Base-by-base conservation (phyloP, 2,113 vertebrate genomes). In the Jaculus jaculus region DNA sequence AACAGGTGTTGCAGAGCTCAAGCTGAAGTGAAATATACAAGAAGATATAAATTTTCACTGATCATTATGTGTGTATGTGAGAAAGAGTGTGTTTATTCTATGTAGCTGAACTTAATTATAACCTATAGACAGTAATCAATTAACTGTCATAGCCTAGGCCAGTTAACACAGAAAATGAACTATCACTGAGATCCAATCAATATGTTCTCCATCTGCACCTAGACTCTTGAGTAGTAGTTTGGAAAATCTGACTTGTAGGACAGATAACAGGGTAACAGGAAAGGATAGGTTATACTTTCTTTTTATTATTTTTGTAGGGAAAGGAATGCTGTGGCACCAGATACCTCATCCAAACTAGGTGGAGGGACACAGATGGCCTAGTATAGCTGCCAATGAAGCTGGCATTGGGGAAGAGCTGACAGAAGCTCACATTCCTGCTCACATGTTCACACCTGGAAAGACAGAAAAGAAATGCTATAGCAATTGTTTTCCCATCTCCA, bases 381-480 rank as follows among this genome's bases (percentile, higher is more conserved):
- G 28, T 23, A 20, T 3, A 28, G 63, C 66, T 2, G 17, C 32
- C 8, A 68, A 10, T 1, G 2, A 0, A 1, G 32, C 66, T 2
- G 17, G 32, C 8, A 68, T 4, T 1, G 2, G 0, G 2, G 32
- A 60, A 2, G n/a, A 39, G 24, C 66, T 61, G 24, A 15, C 5
- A 83, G n/a, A 58, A 79, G 7, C 24, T 60, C 65, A 12, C 4
- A 32, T 39, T 69, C 60, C 94, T 28, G 5, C 34, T 68, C 6
- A 28, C 18, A 24, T 0, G 12, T 30, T 85, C 18, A 61, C 18
- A 32, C 18, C 58, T 61, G 24, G 75, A 54, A 39, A 28, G 24
- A 79, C n/a, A 51, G 12, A 92, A 90, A 77, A 37, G 12, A 92
- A 90, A 77, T 78, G 54, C 61, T 63, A 63, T 23, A 24, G 18